phyloP scores from a whole-genome alignment of 2,113 vertebrate species.

The Indicator indicator region DNA sequence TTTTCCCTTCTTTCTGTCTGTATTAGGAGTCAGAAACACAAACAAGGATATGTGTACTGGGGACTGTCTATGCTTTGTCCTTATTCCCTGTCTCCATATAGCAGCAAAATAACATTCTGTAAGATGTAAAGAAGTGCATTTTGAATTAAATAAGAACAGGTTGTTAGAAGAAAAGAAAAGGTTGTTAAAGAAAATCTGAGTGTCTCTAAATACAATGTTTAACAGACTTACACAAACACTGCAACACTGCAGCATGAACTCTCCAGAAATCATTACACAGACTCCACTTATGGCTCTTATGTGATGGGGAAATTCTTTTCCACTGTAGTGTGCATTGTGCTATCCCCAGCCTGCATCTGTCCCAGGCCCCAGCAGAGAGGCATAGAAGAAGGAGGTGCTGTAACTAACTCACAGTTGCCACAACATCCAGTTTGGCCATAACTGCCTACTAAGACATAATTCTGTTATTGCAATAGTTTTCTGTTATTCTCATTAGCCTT shows the following conservation, averaged over 20 bases:
- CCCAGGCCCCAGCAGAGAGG: background rate
- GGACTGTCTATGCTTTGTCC: background rate
- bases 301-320: background rate
- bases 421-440: background rate
- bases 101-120: background rate
- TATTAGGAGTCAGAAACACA: background rate
- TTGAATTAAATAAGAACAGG: background rate
- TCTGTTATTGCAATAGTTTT: background rate
- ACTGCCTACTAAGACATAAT: background rate
- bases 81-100: background rate
- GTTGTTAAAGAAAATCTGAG: background rate
- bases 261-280: background rate
- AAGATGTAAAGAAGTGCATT: background rate
- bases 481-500: background rate
- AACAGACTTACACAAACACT: background rate
- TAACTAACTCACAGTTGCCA: background rate
- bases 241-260: background rate
- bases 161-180: background rate
- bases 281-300: background rate
- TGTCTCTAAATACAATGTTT: background rate
- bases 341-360: background rate
- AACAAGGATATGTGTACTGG: background rate
- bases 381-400: background rate
- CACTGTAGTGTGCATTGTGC: background rate
- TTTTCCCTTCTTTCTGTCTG: background rate